Evolutionary conservation across 2,888 invertebrate species (phyloP).

Genomic region (Spodoptera picta): DNA sequence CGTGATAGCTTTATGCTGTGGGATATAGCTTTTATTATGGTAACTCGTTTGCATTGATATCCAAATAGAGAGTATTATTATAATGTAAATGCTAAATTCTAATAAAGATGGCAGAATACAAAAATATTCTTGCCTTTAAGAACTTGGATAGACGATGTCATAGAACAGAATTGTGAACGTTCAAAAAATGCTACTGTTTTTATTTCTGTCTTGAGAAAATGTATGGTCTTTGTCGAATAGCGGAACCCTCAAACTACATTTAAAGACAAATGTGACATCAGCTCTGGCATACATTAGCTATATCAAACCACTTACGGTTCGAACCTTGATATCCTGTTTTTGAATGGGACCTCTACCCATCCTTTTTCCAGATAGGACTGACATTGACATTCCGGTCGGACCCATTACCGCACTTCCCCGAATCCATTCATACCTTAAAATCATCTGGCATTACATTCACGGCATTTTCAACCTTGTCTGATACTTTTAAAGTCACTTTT

Average conservation of each 20-base stretch:
- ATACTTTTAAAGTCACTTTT: conserved; percentile 44
- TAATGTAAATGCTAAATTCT: too few species aligned
- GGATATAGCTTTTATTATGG: conserved; percentile 1
- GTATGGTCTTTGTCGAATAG: conserved; percentile 24
- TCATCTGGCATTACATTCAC: conserved; percentile 10
- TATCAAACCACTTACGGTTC: conserved; percentile 55
- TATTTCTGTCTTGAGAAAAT: conserved; percentile 2
- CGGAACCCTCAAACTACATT: conserved; percentile 27
- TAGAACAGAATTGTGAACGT: too few species aligned
- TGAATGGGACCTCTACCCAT: conserved; percentile 69
- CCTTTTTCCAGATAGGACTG: conserved; percentile 75
- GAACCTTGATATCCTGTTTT: conserved; percentile 59
- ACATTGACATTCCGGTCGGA: conserved; percentile 80
- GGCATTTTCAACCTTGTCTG: conserved; percentile 68
- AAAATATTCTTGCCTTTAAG: too few species aligned
- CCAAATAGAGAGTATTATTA: neutral
- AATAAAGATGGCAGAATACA: too few species aligned
- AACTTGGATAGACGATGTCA: too few species aligned
- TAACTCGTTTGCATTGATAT: neutral
- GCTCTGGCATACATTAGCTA: conserved; percentile 44
- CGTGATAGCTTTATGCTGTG: conserved; percentile 8
- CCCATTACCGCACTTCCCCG: conserved; percentile 83
- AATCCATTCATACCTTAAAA: conserved; percentile 79
- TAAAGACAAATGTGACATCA: conserved; percentile 40
- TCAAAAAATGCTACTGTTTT: conserved; percentile 9